phyloP scores from a whole-genome alignment of 1,140 invertebrate species.

The Phymastichus coffea region DNA sequence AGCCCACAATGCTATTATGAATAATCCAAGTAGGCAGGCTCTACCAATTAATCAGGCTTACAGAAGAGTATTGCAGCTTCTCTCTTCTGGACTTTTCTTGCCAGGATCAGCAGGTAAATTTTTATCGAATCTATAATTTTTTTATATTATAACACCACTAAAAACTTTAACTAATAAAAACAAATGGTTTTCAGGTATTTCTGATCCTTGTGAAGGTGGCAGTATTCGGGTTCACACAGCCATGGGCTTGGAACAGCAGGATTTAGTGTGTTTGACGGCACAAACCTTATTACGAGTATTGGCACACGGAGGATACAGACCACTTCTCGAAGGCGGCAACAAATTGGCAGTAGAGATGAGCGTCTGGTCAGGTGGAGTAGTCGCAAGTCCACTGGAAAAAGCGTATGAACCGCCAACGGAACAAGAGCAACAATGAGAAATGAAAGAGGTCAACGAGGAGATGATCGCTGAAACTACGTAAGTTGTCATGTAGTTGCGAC shows the following conservation, averaged over 20 bases:
- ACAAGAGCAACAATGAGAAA: conserved; percentile 61
- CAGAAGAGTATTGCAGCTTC: conserved; percentile 81
- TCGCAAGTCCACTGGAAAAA: conserved; percentile 87
- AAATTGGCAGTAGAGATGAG: conserved; percentile 77
- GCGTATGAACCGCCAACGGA: conserved; percentile 79
- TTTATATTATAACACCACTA: neutral
- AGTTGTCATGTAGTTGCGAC: too few relatives aligned
- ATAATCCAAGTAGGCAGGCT: conserved; percentile 90
- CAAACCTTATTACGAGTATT: conserved; percentile 84
- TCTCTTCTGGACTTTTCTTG: conserved; percentile 91
- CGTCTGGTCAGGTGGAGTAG: conserved; percentile 88
- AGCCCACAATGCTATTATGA: conserved; percentile 95
- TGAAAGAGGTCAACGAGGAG: conserved; percentile 58
- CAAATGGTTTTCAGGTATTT: conserved; percentile 62
- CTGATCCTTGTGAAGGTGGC: conserved; percentile 90
- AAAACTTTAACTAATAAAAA: conserved; percentile 12
- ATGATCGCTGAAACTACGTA: conserved; percentile 58
- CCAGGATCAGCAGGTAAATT: conserved; percentile 85
- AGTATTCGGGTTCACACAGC: conserved; percentile 87
- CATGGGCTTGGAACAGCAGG: conserved; percentile 93
- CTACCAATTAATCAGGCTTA: conserved; percentile 86
- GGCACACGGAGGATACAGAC: conserved; percentile 88
- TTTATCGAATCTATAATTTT: neutral
- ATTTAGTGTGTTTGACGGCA: conserved; percentile 88
- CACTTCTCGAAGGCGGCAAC: conserved; percentile 75